Conservation (phyloP, 2,797 vertebrate genomes). For the Tadarida brasiliensis region DNA sequence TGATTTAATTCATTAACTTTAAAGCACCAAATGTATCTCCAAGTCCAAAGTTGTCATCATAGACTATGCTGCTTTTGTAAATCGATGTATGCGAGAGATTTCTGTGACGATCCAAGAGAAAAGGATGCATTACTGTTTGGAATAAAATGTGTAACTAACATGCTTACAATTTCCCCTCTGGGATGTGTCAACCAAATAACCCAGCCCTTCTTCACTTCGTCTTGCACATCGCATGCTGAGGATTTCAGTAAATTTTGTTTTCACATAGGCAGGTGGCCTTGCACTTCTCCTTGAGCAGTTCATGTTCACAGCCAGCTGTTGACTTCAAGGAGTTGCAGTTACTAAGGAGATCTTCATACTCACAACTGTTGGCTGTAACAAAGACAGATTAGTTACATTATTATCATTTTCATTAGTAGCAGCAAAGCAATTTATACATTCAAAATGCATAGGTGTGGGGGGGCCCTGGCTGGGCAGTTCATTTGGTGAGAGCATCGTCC, state of each 20-base stretch:
- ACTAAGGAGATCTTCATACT: slow-evolving; percentile 67
- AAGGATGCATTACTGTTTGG: background rate
- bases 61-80: background rate
- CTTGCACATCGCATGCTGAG: accelerated
- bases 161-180: background rate
- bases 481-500: background rate
- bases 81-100: background rate
- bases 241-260: slow-evolving; percentile 71
- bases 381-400: slow-evolving; percentile 75
- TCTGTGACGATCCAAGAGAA: background rate
- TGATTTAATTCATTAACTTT: background rate
- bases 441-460: background rate
- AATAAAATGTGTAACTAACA: background rate
- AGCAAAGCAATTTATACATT: background rate
- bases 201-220: background rate
- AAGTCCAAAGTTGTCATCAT: background rate
- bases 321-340: slow-evolving; percentile 75
- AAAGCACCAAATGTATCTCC: background rate
- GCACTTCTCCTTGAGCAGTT: slow-evolving; percentile 68
- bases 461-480: background rate
- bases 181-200: background rate
- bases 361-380: slow-evolving; percentile 80
- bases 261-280: slow-evolving; percentile 76
- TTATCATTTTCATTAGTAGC: background rate
- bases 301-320: slow-evolving; percentile 61